Conservation (phyloP, 2,797 vertebrate species). For the Alectoris magna region DNA sequence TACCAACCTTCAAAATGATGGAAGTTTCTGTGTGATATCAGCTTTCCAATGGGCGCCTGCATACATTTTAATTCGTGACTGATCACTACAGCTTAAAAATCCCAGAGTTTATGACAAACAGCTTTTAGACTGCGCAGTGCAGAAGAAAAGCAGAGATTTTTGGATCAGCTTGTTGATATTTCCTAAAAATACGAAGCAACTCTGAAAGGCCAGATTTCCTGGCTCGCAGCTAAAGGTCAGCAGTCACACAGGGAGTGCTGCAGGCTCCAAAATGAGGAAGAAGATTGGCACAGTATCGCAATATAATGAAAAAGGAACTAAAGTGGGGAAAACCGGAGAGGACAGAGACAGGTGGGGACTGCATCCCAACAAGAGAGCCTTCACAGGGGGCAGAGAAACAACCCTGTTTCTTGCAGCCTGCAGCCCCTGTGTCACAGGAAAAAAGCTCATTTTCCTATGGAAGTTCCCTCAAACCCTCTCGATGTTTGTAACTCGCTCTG, state of each 20-base stretch:
- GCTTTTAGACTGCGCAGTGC: neutral
- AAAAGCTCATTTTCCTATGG: neutral
- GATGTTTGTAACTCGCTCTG: neutral
- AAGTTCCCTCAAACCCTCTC: neutral
- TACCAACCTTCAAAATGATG: neutral
- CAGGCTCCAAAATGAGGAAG: slow-evolving; percentile 2
- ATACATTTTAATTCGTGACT: neutral
- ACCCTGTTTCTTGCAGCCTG: slow-evolving; percentile 6
- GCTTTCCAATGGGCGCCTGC: neutral
- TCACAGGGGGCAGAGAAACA: slow-evolving; percentile 20
- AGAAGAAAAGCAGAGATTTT: slow-evolving; percentile 21
- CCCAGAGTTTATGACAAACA: neutral
- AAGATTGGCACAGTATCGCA: neutral
- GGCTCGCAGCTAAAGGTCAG: slow-evolving; percentile 66
- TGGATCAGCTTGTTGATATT: slow-evolving; percentile 31
- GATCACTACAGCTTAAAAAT: slow-evolving; percentile 7
- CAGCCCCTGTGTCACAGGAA: neutral
- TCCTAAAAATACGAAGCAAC: slow-evolving; percentile 54
- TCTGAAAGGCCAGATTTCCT: slow-evolving; percentile 52
- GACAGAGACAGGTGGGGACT: neutral
- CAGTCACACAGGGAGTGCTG: slow-evolving; percentile 33
- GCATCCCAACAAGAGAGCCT: slow-evolving; percentile 31
- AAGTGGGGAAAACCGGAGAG: neutral
- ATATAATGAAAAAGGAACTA: slow-evolving; percentile 42
- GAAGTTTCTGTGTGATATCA: slow-evolving; percentile 9